A percentile compares a stretch with the other conserved stretches of the same genome.
These are phyloP conservation scores for Emmelina monodactyla DNA, from an alignment of 2,888 invertebrate species.

Conservation along the genomic window DNA sequence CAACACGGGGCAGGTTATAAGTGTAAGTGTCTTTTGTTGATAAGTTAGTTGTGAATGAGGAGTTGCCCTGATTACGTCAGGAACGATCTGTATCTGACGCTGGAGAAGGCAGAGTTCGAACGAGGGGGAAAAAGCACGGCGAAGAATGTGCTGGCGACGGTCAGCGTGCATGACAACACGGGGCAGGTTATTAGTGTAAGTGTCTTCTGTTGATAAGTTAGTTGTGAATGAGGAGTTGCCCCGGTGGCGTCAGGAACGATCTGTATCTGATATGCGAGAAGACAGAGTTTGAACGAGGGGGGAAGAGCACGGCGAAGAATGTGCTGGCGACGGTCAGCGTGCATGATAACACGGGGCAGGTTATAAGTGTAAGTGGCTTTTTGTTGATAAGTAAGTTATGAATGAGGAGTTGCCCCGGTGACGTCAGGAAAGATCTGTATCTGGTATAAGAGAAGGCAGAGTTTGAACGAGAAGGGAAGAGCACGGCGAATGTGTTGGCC, in stretches of 20 bases:
- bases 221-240: too few species aligned
- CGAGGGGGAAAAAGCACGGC: slow-evolving; percentile 92
- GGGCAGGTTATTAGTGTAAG: slow-evolving; percentile 75
- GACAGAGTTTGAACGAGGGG: slow-evolving; percentile 93
- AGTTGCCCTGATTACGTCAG: too few species aligned
- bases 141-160: slow-evolving; percentile 91
- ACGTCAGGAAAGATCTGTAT: slow-evolving; percentile 93
- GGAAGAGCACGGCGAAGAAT: slow-evolving; percentile 93
- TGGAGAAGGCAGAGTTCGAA: slow-evolving; percentile 91
- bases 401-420: too few species aligned
- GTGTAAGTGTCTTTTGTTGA: slow-evolving; percentile 67
- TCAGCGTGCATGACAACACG: slow-evolving; percentile 79
- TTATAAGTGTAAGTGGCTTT: slow-evolving; percentile 71
- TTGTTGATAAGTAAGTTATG: too few species aligned
- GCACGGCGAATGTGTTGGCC: slow-evolving; percentile 92
- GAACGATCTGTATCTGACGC: slow-evolving; percentile 90
- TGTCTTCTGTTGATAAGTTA: too few species aligned
- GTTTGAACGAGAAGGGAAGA: slow-evolving; percentile 92
- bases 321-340: slow-evolving; percentile 87
- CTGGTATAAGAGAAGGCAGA: slow-evolving; percentile 87
- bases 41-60: too few species aligned
- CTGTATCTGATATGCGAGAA: slow-evolving; percentile 86
- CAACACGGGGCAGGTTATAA: slow-evolving; percentile 75
- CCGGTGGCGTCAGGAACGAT: slow-evolving; percentile 93
- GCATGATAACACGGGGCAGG: slow-evolving; percentile 78